Conservation (phyloP, 2,113 vertebrate genomes). For the Lichenostomus cassidix region DNA sequence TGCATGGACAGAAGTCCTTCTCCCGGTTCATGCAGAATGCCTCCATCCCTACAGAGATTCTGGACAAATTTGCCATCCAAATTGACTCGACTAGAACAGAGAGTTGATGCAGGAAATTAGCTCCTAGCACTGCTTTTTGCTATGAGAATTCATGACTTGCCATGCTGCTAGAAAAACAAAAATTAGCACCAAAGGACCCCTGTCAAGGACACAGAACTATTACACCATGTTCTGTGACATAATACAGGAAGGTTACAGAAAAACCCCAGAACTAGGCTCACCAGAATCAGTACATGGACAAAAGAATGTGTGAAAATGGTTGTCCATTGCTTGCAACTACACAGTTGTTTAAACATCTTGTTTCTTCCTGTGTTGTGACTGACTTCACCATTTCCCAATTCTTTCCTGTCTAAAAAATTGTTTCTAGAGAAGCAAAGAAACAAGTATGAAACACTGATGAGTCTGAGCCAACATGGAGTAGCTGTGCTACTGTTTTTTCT, state of each 20-base stretch:
- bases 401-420: neutral
- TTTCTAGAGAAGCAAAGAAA: neutral
- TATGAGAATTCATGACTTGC: neutral
- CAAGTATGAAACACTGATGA: accelerated
- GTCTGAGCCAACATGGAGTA: neutral
- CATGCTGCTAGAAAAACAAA: neutral
- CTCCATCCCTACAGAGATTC: neutral
- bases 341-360: neutral
- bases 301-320: neutral
- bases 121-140: neutral
- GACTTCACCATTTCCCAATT: neutral
- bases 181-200: neutral
- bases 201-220: neutral
- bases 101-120: neutral
- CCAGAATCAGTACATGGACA: neutral
- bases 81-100: accelerated
- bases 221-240: neutral
- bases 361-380: neutral
- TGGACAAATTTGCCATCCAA: neutral
- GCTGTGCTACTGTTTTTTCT: neutral
- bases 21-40: neutral
- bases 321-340: neutral
- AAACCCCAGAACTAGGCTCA: neutral
- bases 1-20: neutral
- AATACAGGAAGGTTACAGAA: neutral